Conservation (phyloP, 2,797 vertebrate genomes). For the Echiichthys vipera region DNA sequence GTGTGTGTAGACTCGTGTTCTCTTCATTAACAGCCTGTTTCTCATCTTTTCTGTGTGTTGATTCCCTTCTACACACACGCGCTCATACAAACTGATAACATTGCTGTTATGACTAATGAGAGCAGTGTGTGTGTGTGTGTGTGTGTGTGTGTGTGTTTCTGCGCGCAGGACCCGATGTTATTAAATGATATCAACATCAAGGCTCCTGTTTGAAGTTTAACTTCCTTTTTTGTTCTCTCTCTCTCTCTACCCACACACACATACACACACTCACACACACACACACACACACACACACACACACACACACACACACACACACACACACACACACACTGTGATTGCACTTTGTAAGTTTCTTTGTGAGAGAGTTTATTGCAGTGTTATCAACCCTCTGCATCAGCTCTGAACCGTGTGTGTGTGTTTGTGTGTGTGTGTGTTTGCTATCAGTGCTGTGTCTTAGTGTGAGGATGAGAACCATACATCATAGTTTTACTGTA, state of each 20-base stretch:
- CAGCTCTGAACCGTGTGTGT: constrained; percentile 35
- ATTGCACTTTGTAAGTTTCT: constrained; percentile 37
- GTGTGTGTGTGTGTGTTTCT: constrained; percentile 29
- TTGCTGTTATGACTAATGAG: constrained; percentile 37
- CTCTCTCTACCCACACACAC: not conserved
- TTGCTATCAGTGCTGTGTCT: constrained; percentile 62
- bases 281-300: constrained; percentile 4
- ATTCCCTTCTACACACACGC: not conserved
- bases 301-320: constrained; percentile 27
- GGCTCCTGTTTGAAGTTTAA: constrained; percentile 76
- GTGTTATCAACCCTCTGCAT: constrained; percentile 58
- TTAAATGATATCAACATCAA: constrained; percentile 86
- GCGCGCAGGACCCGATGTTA: constrained; percentile 74
- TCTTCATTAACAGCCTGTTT: constrained; percentile 7
- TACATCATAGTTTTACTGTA: constrained; percentile 72
- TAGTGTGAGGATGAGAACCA: constrained; percentile 62
- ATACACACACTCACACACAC: not conserved
- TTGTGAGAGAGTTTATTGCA: constrained; percentile 58
- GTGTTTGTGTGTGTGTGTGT: constrained; percentile 39
- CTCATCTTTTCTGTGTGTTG: not conserved
- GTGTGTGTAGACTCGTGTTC: constrained; percentile 5
- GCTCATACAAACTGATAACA: constrained; percentile 2
- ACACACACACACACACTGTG: not conserved
- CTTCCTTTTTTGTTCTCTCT: constrained; percentile 59
- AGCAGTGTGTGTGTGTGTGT: constrained; percentile 33